These are phyloP conservation scores for Schizothorax lantsangensis DNA, from an alignment of 2,797 vertebrate species.

Conservation along the genomic window DNA sequence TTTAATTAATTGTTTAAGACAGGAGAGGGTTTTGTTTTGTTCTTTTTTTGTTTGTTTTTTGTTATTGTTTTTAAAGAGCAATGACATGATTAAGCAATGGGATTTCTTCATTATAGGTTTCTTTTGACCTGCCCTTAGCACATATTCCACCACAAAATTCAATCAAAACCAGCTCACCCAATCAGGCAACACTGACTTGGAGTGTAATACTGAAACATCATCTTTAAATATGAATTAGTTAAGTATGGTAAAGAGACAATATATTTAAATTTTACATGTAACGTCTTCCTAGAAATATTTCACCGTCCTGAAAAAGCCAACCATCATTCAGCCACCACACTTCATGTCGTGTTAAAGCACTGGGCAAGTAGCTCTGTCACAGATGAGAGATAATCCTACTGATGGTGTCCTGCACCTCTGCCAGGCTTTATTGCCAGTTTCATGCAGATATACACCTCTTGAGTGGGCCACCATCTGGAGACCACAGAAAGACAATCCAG, in stretches of 20 bases:
- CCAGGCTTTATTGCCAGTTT: constrained; percentile 13
- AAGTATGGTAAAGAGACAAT: neutral
- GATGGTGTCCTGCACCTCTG: constrained; percentile 16
- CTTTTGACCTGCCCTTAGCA: neutral
- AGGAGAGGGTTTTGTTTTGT: too few relatives aligned
- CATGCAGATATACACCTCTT: neutral
- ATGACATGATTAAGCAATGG: neutral
- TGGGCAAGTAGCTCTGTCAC: neutral
- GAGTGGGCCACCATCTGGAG: constrained; percentile 14
- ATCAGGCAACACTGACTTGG: neutral
- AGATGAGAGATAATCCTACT: constrained; percentile 1
- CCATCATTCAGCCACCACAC: neutral
- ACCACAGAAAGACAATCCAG: neutral
- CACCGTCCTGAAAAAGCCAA: neutral
- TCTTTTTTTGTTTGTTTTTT: too few relatives aligned
- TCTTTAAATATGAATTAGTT: neutral
- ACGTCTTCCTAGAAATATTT: neutral
- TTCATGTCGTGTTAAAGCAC: neutral
- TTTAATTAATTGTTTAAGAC: too few relatives aligned
- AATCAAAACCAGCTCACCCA: neutral
- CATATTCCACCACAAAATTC: neutral
- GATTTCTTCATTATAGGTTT: neutral
- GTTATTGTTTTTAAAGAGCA: too few relatives aligned
- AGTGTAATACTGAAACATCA: neutral
- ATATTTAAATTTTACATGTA: neutral